A percentile compares a stretch with the other conserved stretches of the same genome.
Conservation (phyloP, 2,113 vertebrate genomes). For the Vulpes ferrilata region DNA sequence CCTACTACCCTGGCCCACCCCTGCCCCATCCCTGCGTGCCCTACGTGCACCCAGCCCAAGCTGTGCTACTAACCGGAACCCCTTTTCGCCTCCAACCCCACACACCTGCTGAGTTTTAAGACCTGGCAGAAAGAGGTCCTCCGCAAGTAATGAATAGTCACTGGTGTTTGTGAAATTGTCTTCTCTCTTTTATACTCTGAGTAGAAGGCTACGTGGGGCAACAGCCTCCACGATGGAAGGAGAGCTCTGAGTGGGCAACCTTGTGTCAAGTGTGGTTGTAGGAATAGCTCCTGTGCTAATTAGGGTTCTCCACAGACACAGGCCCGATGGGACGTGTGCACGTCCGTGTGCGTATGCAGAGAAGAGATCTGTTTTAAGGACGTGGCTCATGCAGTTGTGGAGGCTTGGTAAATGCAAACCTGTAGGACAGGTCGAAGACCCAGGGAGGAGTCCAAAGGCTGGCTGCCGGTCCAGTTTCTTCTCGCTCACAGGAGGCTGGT, state of each 20-base stretch:
- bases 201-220: background rate
- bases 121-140: background rate
- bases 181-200: background rate
- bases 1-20: background rate
- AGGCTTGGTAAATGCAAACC: background rate
- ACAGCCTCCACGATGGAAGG: background rate
- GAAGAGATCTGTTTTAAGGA: background rate
- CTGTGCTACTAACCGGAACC: background rate
- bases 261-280: background rate
- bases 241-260: background rate
- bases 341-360: background rate
- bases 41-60: background rate
- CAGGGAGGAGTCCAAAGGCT: background rate
- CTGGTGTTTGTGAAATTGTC: background rate
- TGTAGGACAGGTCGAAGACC: background rate
- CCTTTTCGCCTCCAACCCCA: background rate
- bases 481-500: background rate
- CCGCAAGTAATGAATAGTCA: background rate
- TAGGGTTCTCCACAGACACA: conserved; percentile 9
- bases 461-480: background rate
- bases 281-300: background rate
- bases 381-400: background rate
- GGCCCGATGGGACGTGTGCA: background rate
- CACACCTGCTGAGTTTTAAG: background rate
- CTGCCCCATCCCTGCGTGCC: background rate